Evolutionary conservation across 2,797 vertebrate genomes (phyloP).

Genomic region (Xiphorhynchus erythropygius): DNA sequence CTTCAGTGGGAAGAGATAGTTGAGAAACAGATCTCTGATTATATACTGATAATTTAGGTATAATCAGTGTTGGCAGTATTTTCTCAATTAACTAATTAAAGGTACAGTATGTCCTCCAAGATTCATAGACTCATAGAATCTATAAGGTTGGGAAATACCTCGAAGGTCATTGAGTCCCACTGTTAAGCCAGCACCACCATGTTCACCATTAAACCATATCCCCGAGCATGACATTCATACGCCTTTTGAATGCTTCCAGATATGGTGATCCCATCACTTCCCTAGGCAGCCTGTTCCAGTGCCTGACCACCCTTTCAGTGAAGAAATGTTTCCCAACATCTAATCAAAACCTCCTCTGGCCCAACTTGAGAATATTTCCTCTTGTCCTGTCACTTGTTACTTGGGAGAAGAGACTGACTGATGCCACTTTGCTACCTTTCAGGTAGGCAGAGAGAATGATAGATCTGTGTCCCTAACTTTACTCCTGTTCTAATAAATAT

Average conservation of each 20-base stretch:
- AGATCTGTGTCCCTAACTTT: not conserved
- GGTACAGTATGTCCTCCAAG: not conserved
- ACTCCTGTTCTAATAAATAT: not conserved
- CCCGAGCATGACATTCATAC: not conserved
- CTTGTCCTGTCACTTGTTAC: not conserved
- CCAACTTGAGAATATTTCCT: not conserved
- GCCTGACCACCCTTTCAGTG: not conserved
- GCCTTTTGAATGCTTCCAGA: not conserved
- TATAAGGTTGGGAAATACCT: not conserved
- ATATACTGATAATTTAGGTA: not conserved
- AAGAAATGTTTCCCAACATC: not conserved
- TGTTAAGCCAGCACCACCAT: accelerated
- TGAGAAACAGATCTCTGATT: not conserved
- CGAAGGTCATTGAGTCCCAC: not conserved
- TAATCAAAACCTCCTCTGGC: not conserved
- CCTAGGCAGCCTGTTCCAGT: not conserved
- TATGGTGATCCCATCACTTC: not conserved
- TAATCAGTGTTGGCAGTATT: not conserved
- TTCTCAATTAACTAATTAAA: not conserved
- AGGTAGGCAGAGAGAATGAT: not conserved
- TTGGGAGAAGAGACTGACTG: not conserved
- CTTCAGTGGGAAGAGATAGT: not conserved
- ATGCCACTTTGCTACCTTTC: not conserved
- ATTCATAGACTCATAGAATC: not conserved
- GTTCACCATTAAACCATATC: not conserved